Evolutionary conservation across 2,113 vertebrate genomes (phyloP).

Genomic region (Solea solea): DNA sequence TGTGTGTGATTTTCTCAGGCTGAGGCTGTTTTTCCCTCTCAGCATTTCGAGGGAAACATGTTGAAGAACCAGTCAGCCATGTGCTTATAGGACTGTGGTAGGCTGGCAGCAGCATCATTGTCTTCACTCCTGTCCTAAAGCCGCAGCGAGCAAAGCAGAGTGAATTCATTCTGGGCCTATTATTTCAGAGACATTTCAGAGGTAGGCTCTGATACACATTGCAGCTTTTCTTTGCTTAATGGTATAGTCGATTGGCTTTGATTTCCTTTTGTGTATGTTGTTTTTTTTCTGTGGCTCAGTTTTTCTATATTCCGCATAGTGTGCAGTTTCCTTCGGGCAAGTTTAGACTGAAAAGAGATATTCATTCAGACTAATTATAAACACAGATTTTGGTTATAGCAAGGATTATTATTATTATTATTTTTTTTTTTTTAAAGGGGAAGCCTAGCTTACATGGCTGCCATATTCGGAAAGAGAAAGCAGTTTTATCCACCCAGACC

Average conservation of each 20-base stretch:
- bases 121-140: conserved; percentile 40
- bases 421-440: neutral
- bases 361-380: conserved; percentile 29
- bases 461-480: neutral
- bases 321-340: conserved; percentile 36
- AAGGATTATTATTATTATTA: neutral
- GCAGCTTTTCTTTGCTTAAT: conserved; percentile 22
- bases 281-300: conserved; percentile 32
- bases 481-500: conserved; percentile 21
- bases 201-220: conserved; percentile 52
- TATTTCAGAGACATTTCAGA: conserved; percentile 65
- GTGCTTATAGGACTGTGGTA: conserved; percentile 27
- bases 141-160: conserved; percentile 28
- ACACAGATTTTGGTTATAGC: conserved; percentile 21
- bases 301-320: conserved; percentile 41
- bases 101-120: conserved; percentile 19
- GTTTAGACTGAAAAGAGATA: conserved; percentile 28
- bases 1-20: neutral
- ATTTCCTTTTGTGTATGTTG: conserved; percentile 22
- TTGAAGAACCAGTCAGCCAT: conserved; percentile 67
- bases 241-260: conserved; percentile 10
- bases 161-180: conserved; percentile 35
- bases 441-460: too few species aligned
- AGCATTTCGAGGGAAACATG: conserved; percentile 50
- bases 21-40: conserved; percentile 18